Evolutionary conservation across 2,888 invertebrate genomes (phyloP).

Genomic region (Schizaphis graminum): DNA sequence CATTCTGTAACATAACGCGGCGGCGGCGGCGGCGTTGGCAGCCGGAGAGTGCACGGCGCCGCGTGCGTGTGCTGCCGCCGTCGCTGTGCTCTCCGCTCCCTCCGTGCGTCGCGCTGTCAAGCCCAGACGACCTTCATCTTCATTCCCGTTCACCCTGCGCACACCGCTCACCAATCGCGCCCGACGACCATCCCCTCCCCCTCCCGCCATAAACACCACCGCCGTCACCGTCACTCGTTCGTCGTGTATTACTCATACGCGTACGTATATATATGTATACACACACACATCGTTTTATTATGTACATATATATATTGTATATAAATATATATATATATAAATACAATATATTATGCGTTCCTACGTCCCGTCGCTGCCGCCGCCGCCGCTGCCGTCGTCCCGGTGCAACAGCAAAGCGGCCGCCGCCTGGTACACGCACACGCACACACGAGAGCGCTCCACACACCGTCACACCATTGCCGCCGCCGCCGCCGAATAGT

Average conservation of each 20-base stretch:
- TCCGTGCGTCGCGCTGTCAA: conserved; percentile 18
- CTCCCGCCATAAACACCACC: not conserved
- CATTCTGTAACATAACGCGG: conserved; percentile 1
- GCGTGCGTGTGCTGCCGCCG: not conserved
- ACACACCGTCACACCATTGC: conserved; percentile 27
- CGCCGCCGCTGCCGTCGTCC: not conserved
- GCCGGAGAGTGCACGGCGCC: conserved; percentile 40
- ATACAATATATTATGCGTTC: conserved; percentile 8
- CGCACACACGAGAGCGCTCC: conserved; percentile 1
- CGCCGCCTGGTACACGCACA: conserved; percentile 8
- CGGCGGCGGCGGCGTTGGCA: conserved; percentile 21
- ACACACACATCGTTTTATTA: not conserved
- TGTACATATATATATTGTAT: not conserved
- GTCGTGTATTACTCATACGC: conserved; percentile 39
- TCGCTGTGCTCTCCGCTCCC: not conserved
- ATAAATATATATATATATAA: no score
- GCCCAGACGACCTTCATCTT: conserved; percentile 65
- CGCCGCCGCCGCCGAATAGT: conserved; percentile 23
- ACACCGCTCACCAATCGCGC: not conserved
- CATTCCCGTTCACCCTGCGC: conserved; percentile 62
- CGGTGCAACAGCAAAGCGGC: conserved; percentile 43
- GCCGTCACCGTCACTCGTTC: not conserved
- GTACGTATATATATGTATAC: not conserved
- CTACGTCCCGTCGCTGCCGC: not conserved
- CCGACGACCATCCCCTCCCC: not conserved